phyloP scores from a whole-genome alignment of 2,797 vertebrate genomes.

The Onychomys arenicola region DNA sequence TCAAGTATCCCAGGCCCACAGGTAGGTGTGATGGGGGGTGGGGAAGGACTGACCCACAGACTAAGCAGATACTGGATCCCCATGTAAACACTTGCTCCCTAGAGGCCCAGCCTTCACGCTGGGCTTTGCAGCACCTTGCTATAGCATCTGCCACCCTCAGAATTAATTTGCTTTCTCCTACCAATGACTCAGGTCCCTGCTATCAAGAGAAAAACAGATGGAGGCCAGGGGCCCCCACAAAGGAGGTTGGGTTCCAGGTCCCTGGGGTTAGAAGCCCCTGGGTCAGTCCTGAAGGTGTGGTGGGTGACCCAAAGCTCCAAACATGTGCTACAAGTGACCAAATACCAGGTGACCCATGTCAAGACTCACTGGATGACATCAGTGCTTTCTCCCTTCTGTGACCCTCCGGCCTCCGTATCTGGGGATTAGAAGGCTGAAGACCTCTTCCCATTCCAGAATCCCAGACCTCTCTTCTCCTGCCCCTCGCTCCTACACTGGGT shows the following conservation, averaged over 20 bases:
- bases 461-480: neutral
- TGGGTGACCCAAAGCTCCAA: neutral
- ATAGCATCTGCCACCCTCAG: constrained; percentile 50
- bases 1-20: neutral
- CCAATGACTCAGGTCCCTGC: constrained; percentile 57
- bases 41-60: neutral
- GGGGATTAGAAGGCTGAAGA: neutral
- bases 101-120: neutral
- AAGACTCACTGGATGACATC: neutral
- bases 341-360: neutral
- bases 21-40: neutral
- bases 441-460: neutral
- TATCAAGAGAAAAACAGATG: constrained; percentile 52
- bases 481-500: neutral
- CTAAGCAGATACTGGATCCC: constrained; percentile 67
- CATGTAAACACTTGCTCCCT: neutral
- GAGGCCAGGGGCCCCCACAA: neutral
- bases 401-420: neutral
- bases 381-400: neutral
- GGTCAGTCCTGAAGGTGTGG: neutral
- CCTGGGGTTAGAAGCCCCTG: neutral
- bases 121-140: constrained; percentile 75
- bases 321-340: neutral
- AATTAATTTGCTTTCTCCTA: constrained; percentile 73
- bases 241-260: neutral